Percentiles rank a stretch among this genome's conserved stretches.
Evolutionary conservation across 1,140 invertebrate genomes (phyloP).

Genomic region (Trichoplusia ni): DNA sequence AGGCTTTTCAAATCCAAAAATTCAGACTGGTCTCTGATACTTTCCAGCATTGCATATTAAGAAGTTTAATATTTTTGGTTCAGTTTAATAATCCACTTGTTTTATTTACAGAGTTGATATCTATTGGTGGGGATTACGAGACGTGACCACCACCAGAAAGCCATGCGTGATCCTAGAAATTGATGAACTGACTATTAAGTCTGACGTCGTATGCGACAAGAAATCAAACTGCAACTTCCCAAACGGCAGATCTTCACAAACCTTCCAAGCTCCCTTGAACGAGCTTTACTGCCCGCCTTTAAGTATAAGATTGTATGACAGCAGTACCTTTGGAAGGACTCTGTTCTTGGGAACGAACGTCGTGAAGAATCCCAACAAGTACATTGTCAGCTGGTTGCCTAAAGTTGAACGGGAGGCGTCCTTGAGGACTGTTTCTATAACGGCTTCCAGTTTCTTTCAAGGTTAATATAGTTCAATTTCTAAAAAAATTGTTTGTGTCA

Average conservation of each 20-base stretch:
- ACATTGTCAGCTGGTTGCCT: constrained; percentile 55
- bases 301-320: constrained; percentile 83
- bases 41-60: no score
- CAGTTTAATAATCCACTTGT: no score
- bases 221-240: constrained; percentile 72
- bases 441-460: constrained; percentile 54
- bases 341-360: constrained; percentile 81
- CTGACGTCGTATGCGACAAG: constrained; percentile 81
- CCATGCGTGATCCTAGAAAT: constrained; percentile 83
- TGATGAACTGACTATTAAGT: constrained; percentile 79
- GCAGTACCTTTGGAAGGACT: constrained; percentile 82
- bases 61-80: no score
- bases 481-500: background rate
- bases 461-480: constrained; percentile 35
- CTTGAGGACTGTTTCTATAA: constrained; percentile 50
- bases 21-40: no score
- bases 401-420: constrained; percentile 57
- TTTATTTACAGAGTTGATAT: constrained; percentile 79
- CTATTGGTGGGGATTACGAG: constrained; percentile 85
- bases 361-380: constrained; percentile 66
- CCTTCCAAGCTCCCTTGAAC: constrained; percentile 75
- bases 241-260: constrained; percentile 70
- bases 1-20: no score
- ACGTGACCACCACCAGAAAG: constrained; percentile 80
- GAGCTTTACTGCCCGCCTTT: constrained; percentile 81